Evolutionary conservation across 2,797 vertebrate species (phyloP).

Genomic region (Eidolon dupreanum): DNA sequence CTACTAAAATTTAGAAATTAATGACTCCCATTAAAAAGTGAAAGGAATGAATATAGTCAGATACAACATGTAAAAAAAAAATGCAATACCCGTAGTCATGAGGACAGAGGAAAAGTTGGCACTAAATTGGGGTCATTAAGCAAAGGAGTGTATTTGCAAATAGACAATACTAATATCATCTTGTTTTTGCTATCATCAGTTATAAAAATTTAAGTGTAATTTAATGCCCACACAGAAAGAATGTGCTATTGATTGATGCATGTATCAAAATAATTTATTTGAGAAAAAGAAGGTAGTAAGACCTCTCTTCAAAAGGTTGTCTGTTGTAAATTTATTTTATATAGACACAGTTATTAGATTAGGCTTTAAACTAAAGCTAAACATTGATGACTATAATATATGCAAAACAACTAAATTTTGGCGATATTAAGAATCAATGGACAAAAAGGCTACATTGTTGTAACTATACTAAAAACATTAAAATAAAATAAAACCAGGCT

Average conservation of each 20-base stretch:
- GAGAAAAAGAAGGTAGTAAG: neutral
- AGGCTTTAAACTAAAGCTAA: neutral
- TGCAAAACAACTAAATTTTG: neutral
- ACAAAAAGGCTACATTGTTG: neutral
- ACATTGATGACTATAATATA: neutral
- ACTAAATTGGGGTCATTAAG: neutral
- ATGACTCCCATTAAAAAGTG: neutral
- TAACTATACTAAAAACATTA: neutral
- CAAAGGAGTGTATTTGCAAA: neutral
- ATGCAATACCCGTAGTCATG: neutral
- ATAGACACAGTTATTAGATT: neutral
- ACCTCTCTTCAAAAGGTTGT: neutral
- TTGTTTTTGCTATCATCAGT: neutral
- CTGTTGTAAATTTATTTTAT: neutral
- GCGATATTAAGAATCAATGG: neutral
- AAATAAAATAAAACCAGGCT: too few species aligned
- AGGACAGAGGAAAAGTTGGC: neutral
- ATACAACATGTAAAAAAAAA: neutral
- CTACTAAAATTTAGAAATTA: neutral
- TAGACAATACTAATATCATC: neutral
- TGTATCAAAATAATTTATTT: neutral
- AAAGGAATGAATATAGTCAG: neutral
- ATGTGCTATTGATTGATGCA: neutral
- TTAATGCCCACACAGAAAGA: neutral
- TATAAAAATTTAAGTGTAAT: neutral